Evolutionary conservation across 2,888 invertebrate genomes (phyloP).

Genomic region (Auanema freiburgensis): DNA sequence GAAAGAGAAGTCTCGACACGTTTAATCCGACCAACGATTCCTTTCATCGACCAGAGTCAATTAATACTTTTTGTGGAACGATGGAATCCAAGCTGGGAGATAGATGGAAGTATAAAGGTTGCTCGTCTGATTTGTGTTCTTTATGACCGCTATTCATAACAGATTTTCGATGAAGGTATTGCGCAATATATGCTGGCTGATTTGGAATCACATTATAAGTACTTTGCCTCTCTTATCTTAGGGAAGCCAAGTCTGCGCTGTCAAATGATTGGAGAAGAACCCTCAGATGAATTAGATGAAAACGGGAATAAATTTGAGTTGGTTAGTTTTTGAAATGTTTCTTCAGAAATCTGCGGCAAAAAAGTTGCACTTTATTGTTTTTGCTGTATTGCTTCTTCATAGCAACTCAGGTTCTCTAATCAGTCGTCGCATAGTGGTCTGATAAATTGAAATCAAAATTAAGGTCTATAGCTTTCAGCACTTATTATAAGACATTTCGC

Average conservation of each 20-base stretch:
- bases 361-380: background rate
- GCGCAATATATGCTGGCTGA: slow-evolving; percentile 61
- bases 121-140: background rate
- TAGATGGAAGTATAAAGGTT: slow-evolving; percentile 50
- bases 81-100: slow-evolving; percentile 58
- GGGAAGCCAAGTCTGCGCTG: slow-evolving; percentile 51
- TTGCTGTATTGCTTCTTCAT: too few relatives aligned
- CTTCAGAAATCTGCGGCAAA: background rate
- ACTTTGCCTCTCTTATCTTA: slow-evolving; percentile 51
- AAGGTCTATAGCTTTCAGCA: slow-evolving; percentile 14
- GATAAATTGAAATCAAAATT: too few relatives aligned
- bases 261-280: slow-evolving; percentile 46
- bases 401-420: too few relatives aligned
- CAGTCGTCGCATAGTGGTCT: too few relatives aligned
- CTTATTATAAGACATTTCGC: slow-evolving; percentile 5
- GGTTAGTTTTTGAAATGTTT: slow-evolving; percentile 6
- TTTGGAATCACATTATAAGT: slow-evolving; percentile 56
- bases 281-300: slow-evolving; percentile 49
- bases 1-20: slow-evolving; percentile 61
- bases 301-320: slow-evolving; percentile 35
- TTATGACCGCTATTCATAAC: background rate
- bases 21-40: slow-evolving; percentile 53
- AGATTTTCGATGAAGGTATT: slow-evolving; percentile 61
- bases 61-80: slow-evolving; percentile 40
- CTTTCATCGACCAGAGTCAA: slow-evolving; percentile 45